Evolutionary conservation across 37 sponge, comb jelly and placozoan genomes (phyloP).

Genomic region (Chondrosia reniformis): DNA sequence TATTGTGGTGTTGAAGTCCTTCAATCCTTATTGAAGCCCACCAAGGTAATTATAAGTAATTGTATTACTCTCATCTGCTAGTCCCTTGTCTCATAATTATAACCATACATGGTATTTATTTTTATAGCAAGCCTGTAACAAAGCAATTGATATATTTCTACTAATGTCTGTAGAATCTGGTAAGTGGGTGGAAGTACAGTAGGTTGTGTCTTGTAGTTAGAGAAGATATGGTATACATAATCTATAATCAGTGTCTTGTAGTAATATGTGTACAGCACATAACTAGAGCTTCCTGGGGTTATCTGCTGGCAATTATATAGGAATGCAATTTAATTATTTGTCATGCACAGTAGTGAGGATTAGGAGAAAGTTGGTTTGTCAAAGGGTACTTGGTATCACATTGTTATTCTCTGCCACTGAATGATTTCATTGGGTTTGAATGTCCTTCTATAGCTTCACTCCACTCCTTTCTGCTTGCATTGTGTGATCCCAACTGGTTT

Average conservation of each 20-base stretch:
- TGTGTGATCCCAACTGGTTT: slow-evolving; percentile 38
- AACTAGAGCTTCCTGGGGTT: too few relatives aligned
- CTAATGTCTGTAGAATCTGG: slow-evolving; percentile 44
- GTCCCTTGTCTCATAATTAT: not conserved
- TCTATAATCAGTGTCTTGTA: too few relatives aligned
- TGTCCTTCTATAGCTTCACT: slow-evolving; percentile 1
- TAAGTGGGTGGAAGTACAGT: too few relatives aligned
- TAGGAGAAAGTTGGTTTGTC: too few relatives aligned
- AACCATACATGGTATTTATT: not conserved
- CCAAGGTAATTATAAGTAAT: not conserved
- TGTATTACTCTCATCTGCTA: not conserved
- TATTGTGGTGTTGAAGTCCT: slow-evolving; percentile 27
- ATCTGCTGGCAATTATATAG: too few relatives aligned
- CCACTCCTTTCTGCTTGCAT: slow-evolving; percentile 18
- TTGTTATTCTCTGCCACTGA: too few relatives aligned
- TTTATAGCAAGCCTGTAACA: slow-evolving; percentile 13
- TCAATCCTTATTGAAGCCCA: slow-evolving; percentile 32
- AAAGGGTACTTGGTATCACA: too few relatives aligned
- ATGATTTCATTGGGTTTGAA: not conserved
- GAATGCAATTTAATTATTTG: too few relatives aligned
- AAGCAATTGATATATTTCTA: slow-evolving; percentile 33
- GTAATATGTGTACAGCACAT: too few relatives aligned
- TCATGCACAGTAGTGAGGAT: too few relatives aligned
- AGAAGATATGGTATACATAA: too few relatives aligned
- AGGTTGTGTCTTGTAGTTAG: too few relatives aligned